Base-by-base conservation (phyloP, 1,140 invertebrate species). In the Matsumurasca onukii region DNA sequence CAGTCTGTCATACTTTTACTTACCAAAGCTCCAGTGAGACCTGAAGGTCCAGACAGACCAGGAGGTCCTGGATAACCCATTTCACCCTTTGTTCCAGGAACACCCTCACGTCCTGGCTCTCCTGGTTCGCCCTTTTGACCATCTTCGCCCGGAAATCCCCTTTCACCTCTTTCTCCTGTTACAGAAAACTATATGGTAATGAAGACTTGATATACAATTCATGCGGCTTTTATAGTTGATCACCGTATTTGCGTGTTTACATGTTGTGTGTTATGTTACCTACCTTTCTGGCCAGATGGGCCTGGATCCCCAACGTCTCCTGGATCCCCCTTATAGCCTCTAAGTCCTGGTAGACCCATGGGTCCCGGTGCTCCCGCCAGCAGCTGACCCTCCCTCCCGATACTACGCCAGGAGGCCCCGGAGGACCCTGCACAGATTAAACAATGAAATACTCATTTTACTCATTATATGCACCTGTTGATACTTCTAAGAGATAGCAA, bases 281-380 rank as follows among this genome's bases (percentile, higher is more conserved):
- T 68, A 68, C 67, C 67, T 68, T 51, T 68, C 12, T 62, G 55
- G 5, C 74, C 79, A 68, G 73, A 74, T 15, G 63, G 9, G 0
- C 78, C 78, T 17, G 67, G 70, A 24, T 49, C n/a, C 3, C 73
- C 73, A 3, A 29, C 57, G 9, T 29, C n/a, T 25, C 78, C 78
- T 20, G 20, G 31, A 1, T 51, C 31, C 0, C 72, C 72, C 25
- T 49, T 31, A 5, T 31, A n/a, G 25, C 72, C 68, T 77, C 88
- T 84, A 25, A 84, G 78, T 29, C 91, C 91, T 0, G 85, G 79
- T 29, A 85, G 85, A 27, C 91, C 91, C 77, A 90, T 84, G 22
- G 87, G 86, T 62, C 92, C 92, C 0, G 88, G 78, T 3, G 90
- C 80, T 30, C 92, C 93, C 2, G 89, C 91, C 31, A 95, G 78